These are phyloP conservation scores for Micrasema minimum DNA, from an alignment of 1,140 invertebrate genomes.

Conservation along the genomic window DNA sequence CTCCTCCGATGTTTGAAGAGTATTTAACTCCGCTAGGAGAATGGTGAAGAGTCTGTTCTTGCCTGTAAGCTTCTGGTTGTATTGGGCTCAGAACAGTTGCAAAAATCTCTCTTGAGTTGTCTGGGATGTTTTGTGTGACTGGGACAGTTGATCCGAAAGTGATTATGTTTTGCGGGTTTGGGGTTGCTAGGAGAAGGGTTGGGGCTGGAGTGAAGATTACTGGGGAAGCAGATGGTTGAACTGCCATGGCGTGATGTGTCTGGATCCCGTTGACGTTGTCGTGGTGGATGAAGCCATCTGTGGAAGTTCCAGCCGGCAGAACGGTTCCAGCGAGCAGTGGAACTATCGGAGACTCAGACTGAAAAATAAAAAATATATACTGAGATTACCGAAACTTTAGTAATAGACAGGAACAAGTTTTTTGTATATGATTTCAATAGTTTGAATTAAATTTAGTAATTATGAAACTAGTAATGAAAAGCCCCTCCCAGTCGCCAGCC, in stretches of 20 bases:
- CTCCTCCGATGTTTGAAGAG: slow-evolving; percentile 37
- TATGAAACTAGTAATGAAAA: too few species aligned
- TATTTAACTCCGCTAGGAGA: slow-evolving; percentile 39
- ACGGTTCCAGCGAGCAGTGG: slow-evolving; percentile 40
- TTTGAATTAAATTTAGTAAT: too few species aligned
- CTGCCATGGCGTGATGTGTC: slow-evolving; percentile 31
- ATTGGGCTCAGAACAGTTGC: slow-evolving; percentile 10
- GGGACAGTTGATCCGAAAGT: neutral
- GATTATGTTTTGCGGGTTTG: neutral
- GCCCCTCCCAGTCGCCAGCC: too few species aligned
- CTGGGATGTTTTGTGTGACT: neutral
- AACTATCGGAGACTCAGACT: slow-evolving; percentile 29
- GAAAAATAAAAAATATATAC: slow-evolving; percentile 37
- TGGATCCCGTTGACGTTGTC: slow-evolving; percentile 38
- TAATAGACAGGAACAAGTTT: too few species aligned
- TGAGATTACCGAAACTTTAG: slow-evolving; percentile 9
- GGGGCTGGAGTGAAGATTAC: neutral
- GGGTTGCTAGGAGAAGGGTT: neutral
- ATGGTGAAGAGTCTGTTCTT: slow-evolving; percentile 4
- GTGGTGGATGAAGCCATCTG: slow-evolving; percentile 42
- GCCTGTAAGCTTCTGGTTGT: neutral
- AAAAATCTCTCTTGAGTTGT: neutral
- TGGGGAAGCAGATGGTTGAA: slow-evolving; percentile 1
- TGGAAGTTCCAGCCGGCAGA: slow-evolving; percentile 42
- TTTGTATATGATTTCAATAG: too few species aligned